These are phyloP conservation scores for Eulacestoma nigropectus DNA, from an alignment of 2,113 vertebrate genomes.

Conservation along the genomic window DNA sequence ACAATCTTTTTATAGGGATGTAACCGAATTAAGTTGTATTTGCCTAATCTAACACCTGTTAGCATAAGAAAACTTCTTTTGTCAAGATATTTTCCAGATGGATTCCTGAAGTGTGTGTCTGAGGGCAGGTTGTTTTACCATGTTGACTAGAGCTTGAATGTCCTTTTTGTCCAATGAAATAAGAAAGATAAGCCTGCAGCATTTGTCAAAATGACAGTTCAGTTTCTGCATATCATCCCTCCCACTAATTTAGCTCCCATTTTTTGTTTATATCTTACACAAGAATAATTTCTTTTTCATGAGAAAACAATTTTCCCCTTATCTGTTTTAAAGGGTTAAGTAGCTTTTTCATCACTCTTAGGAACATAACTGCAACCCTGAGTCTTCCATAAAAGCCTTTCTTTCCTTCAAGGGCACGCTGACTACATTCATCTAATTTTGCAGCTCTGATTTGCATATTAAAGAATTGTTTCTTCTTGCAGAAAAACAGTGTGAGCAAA, in stretches of 20 bases:
- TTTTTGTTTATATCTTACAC: not conserved
- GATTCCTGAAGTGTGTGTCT: not conserved
- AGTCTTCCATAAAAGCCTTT: constrained; percentile 22
- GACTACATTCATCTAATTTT: constrained; percentile 7
- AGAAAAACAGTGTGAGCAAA: constrained; percentile 6
- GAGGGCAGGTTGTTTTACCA: not conserved
- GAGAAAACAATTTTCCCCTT: not conserved
- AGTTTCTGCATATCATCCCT: not conserved
- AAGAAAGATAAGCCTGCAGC: not conserved
- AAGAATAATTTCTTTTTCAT: not conserved
- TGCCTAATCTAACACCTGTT: not conserved
- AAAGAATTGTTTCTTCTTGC: constrained; percentile 40
- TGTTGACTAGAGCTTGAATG: not conserved
- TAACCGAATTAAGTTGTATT: not conserved
- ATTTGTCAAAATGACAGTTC: not conserved
- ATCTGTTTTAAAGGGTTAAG: not conserved
- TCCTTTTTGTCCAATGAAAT: not conserved
- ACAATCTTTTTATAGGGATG: not conserved
- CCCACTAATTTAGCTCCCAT: not conserved
- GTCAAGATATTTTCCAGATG: not conserved
- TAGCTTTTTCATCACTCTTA: not conserved
- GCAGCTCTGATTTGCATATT: constrained; percentile 27
- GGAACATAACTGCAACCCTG: not conserved
- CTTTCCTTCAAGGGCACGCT: constrained; percentile 8
- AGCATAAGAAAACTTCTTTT: not conserved